These are phyloP conservation scores for Vireo altiloquus DNA, from an alignment of 2,113 vertebrate species.

Conservation along the genomic window DNA sequence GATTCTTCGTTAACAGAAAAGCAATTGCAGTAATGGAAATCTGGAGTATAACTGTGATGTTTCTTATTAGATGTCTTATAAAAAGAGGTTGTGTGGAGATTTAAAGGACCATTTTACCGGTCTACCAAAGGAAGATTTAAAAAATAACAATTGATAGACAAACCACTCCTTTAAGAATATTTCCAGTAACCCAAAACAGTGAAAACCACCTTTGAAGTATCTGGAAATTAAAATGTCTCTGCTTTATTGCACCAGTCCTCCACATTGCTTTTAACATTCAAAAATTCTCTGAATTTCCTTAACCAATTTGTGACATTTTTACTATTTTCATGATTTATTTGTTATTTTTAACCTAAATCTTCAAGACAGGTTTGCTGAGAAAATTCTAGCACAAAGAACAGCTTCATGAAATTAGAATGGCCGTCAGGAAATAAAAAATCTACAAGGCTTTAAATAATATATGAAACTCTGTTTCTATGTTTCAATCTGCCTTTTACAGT, in stretches of 20 bases:
- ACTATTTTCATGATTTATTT: neutral
- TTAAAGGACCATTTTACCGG: neutral
- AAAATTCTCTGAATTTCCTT: neutral
- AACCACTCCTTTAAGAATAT: neutral
- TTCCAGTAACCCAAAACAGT: neutral
- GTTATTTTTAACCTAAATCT: neutral
- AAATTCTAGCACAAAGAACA: neutral
- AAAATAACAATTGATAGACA: neutral
- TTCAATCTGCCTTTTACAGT: constrained; percentile 1
- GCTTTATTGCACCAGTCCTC: neutral
- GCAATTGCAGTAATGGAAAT: neutral
- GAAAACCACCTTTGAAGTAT: neutral
- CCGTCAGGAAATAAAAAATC: constrained; percentile 10
- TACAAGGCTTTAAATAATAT: constrained; percentile 31
- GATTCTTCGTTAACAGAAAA: neutral
- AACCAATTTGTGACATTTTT: neutral
- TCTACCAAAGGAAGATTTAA: neutral
- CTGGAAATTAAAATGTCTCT: neutral
- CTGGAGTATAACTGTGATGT: neutral
- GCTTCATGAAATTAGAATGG: constrained; percentile 1
- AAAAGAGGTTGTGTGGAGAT: neutral
- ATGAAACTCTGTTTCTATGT: constrained; percentile 1
- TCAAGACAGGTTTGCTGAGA: neutral
- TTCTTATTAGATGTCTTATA: neutral
- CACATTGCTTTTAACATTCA: neutral